Evolutionary conservation across 2,888 invertebrate genomes (phyloP), one percentile per base, ranked within the genome.

Genomic region (Dynastes grantii): DNA sequence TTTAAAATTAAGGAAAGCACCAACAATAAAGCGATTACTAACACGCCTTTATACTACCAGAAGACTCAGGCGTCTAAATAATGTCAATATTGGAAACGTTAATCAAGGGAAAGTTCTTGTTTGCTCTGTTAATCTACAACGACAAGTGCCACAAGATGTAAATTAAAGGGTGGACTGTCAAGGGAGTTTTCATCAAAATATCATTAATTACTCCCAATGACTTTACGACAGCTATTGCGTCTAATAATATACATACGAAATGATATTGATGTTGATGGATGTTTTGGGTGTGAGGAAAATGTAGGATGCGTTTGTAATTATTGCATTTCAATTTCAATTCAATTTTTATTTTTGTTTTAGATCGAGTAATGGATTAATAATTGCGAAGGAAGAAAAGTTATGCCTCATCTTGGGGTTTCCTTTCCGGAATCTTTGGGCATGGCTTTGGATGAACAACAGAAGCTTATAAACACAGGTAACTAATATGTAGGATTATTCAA

Each of bases 401-500:
- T 85, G 85, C 85, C 84, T 71, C 85, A 85, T 75, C 81, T 85
- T 63, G 85, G 85, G 70, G 82, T 83, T 40, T 81, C 85, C 2
- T 84, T 84, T 78, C 84, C 85, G 11, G 85, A 85, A 83, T 82
- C 85, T 53, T 81, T 85, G 49, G 82, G 82, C 32, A 89, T 89
- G 88, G 88, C 88, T 55, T 83, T 88, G 82, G 88, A 89, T 83
- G 88, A 89, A 85, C 88, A 89, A 82, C 88, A 89, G 82, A 88
- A 87, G 75, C 83, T 89, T 49, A 83, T 89, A 58, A 87, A 87
- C 83, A 80, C 88, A 79, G 87, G 87, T 87, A 84, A 84, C 79
- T 81, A 51, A 13, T 61, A 77, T 37, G 1, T 6, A 45, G 37
- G 27, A 22, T 16, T 16, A 16, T 16, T 16, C 16, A 32, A 32